Conservation (phyloP, 2,888 invertebrate species). For the Neoaliturus tenellus region DNA sequence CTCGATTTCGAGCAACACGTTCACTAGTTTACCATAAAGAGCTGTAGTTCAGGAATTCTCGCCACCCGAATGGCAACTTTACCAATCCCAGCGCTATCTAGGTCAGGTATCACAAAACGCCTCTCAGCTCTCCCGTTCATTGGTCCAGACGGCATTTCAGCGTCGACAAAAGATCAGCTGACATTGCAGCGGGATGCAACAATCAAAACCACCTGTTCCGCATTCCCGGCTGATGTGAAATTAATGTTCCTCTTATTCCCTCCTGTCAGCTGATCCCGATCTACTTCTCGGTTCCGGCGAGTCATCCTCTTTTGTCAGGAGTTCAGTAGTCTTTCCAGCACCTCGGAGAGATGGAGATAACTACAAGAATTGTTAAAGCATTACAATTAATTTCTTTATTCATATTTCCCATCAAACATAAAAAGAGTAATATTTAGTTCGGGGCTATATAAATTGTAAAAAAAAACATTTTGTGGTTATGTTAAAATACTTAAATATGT, state of each 20-base stretch:
- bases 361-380: too few species aligned
- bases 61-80: not conserved
- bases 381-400: too few species aligned
- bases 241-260: constrained; percentile 33
- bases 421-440: too few species aligned
- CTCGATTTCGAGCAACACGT: too few species aligned
- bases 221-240: constrained; percentile 39
- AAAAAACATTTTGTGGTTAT: too few species aligned
- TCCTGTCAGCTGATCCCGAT: not conserved
- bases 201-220: not conserved
- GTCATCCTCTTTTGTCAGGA: constrained; percentile 7
- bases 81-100: not conserved
- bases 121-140: too few species aligned
- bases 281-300: not conserved
- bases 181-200: constrained; percentile 1
- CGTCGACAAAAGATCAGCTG: constrained; percentile 5
- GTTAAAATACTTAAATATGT: too few species aligned
- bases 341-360: not conserved
- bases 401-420: too few species aligned
- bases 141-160: not conserved
- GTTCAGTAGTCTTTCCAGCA: not conserved
- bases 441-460: too few species aligned
- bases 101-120: too few species aligned
- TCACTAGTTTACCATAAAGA: too few species aligned
- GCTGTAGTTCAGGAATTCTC: too few species aligned